Evolutionary conservation across 2,888 invertebrate species (phyloP).

Genomic region (Conistra vaccinii): DNA sequence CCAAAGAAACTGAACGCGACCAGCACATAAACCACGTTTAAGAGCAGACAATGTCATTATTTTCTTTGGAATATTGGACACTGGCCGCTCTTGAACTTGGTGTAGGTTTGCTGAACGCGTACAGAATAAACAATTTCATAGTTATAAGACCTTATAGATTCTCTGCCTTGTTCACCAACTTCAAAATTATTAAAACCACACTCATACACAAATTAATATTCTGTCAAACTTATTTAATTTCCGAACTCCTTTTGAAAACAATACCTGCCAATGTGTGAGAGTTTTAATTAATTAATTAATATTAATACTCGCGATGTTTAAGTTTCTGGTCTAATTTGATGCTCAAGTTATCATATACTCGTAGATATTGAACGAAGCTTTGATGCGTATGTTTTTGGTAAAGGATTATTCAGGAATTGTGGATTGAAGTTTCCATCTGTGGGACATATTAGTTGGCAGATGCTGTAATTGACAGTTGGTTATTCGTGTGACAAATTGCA

Average conservation of each 20-base stretch:
- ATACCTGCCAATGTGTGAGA: conserved; percentile 47
- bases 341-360: conserved; percentile 18
- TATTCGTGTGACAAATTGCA: neutral
- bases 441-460: neutral
- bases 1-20: too few relatives aligned
- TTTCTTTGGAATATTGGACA: too few relatives aligned
- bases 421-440: neutral
- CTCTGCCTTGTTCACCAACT: neutral
- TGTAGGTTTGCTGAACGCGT: too few relatives aligned
- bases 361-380: conserved; percentile 4
- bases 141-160: neutral
- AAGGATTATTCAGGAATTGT: neutral
- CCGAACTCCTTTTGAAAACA: conserved; percentile 37
- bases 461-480: conserved; percentile 4
- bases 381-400: conserved; percentile 15
- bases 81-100: too few relatives aligned
- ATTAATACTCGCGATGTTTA: conserved; percentile 22
- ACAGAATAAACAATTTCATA: too few relatives aligned
- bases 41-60: too few relatives aligned
- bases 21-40: too few relatives aligned
- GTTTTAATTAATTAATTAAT: conserved; percentile 58
- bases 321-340: conserved; percentile 37
- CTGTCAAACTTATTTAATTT: conserved; percentile 61
- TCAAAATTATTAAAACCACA: conserved; percentile 33
- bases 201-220: conserved; percentile 35